A percentile compares a stretch with the other conserved stretches of the same genome.
phyloP scores from a whole-genome alignment of 2,113 vertebrate species.

The Jacana jacana region DNA sequence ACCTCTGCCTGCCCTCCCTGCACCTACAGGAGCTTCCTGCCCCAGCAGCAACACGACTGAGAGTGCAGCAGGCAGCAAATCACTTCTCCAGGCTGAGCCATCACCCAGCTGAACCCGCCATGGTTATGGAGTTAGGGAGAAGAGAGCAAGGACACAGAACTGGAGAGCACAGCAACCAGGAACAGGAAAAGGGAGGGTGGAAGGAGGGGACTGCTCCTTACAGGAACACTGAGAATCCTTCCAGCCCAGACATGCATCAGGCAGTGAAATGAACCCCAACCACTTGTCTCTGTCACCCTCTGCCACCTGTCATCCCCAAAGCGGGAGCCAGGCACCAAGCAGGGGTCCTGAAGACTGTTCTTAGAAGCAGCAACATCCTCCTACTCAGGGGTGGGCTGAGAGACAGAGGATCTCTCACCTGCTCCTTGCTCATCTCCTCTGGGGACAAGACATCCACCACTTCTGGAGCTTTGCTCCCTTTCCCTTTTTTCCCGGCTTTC shows the following conservation, averaged over 20 bases:
- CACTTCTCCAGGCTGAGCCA: background rate
- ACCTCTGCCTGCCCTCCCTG: background rate
- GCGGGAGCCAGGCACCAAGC: background rate
- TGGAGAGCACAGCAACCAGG: background rate
- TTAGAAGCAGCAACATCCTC: fast-evolving
- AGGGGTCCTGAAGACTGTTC: background rate
- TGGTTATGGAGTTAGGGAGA: background rate
- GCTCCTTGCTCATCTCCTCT: conserved; percentile 85
- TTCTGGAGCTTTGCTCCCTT: conserved; percentile 64
- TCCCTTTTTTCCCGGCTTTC: conserved; percentile 64
- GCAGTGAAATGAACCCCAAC: background rate
- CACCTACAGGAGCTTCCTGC: background rate
- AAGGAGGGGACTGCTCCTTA: background rate
- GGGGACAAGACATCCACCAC: conserved; percentile 79
- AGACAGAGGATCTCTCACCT: conserved; percentile 73
- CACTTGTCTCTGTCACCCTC: background rate
- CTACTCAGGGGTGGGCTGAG: background rate
- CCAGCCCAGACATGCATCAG: background rate
- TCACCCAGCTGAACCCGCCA: background rate
- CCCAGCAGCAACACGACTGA: background rate
- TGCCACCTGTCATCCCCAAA: background rate
- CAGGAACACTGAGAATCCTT: background rate
- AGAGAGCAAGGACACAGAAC: background rate
- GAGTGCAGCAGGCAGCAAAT: background rate
- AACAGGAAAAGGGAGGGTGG: background rate